A percentile compares a stretch with the other conserved stretches of the same genome.
Evolutionary conservation across 2,888 invertebrate species (phyloP).

Genomic region (Itoplectis maculator): DNA sequence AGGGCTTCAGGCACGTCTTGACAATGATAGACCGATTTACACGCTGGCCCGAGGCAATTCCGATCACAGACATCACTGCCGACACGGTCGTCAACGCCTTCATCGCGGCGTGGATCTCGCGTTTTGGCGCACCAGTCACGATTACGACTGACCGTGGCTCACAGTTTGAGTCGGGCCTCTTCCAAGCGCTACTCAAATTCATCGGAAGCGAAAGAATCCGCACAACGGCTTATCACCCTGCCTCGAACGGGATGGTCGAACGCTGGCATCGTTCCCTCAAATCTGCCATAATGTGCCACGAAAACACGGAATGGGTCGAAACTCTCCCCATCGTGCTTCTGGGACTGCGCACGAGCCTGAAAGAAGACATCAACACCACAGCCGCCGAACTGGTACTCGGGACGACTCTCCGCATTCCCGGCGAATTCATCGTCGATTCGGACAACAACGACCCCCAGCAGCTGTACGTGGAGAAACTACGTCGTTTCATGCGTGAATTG

Average conservation of each 20-base stretch:
- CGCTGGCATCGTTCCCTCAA: slow-evolving; percentile 82
- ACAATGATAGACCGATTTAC: too few species aligned
- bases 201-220: slow-evolving; percentile 69
- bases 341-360: slow-evolving; percentile 73
- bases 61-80: slow-evolving; percentile 63
- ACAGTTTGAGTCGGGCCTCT: slow-evolving; percentile 77
- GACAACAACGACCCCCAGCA: too few species aligned
- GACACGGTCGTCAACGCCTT: slow-evolving; percentile 50
- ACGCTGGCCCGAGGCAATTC: slow-evolving; percentile 73
- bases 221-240: slow-evolving; percentile 80
- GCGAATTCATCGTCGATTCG: slow-evolving; percentile 64
- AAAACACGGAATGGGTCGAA: slow-evolving; percentile 52
- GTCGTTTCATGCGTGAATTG: too few species aligned
- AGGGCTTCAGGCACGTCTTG: slow-evolving; percentile 76
- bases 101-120: slow-evolving; percentile 37
- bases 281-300: slow-evolving; percentile 77
- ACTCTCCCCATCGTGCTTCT: slow-evolving; percentile 73
- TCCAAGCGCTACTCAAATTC: slow-evolving; percentile 68
- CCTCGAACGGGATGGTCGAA: slow-evolving; percentile 82
- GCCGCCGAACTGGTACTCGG: slow-evolving; percentile 65
- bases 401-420: slow-evolving; percentile 60
- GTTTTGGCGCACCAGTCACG: slow-evolving; percentile 41
- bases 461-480: too few species aligned
- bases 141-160: slow-evolving; percentile 80
- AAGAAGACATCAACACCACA: slow-evolving; percentile 47